Base-by-base conservation (phyloP, 2,797 vertebrate genomes). In the Heterohyrax brucei region DNA sequence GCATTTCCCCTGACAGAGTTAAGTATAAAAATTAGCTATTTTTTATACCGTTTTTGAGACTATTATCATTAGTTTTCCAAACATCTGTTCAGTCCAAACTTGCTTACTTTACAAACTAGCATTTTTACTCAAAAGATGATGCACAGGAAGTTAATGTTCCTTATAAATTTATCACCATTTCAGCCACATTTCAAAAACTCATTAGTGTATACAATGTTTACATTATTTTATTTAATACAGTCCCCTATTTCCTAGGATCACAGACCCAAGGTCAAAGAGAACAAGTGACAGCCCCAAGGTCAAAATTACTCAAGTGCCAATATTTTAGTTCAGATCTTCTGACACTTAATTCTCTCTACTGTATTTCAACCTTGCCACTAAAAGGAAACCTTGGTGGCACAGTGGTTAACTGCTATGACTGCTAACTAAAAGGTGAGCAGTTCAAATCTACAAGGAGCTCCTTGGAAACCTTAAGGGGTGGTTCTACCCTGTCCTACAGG, bases 211-310 rank as follows among this genome's bases (percentile, higher is more conserved):
- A 14, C n/a, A 80, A n/a, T 13, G 53, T 1, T 12, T 5, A 1
- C n/a, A 39, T 19, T 86, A 39, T 33, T 91, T 79, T 79, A 46
- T 21, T 56, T 30, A 78, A 50, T 50, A 21, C 10, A 22, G 53
- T 24, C 18, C 30, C n/a, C 24, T 19, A 39, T 62, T 59, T 88
- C 44, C 77, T 33, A 30, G 50, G 89, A 73, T 21, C 82, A 80
- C 46, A 89, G 81, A 70, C 62, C 93, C 33, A 26, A 77, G 33
- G 21, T 87, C 88, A 75, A 72, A 50, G 61, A 50, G 64, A 75
- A 33, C 48, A 66, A 33, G 10, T 13, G 50, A 83, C 12, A 7
- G 33, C 85, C 77, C 78, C 33, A 59, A 76, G 78, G 78, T 81
- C 82, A 82, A 86, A 62, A 50, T 50, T 24, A 64, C 1, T 56